Conservation (phyloP, 2,888 invertebrate genomes). For the Terebella lapidaria region DNA sequence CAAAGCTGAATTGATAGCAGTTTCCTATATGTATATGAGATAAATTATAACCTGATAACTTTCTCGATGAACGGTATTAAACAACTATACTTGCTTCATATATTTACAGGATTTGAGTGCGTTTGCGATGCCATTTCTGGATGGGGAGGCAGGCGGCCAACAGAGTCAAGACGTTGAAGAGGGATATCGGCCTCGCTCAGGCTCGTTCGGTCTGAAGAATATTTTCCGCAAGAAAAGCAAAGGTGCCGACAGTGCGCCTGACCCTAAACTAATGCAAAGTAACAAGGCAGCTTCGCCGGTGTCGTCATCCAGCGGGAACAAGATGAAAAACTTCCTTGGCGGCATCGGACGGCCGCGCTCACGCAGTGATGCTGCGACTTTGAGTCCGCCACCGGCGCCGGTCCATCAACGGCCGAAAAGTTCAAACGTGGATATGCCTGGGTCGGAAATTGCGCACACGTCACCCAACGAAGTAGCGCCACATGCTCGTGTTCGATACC, state of each 20-base stretch:
- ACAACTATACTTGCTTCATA: not conserved
- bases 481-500: not conserved
- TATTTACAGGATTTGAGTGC: conserved; percentile 46
- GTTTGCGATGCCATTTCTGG: conserved; percentile 41
- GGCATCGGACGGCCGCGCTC: conserved; percentile 16
- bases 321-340: conserved; percentile 3
- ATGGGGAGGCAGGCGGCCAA: conserved; percentile 14
- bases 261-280: not conserved
- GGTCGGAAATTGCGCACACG: not conserved
- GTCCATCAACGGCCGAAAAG: not conserved
- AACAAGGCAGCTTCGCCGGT: not conserved
- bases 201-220: conserved; percentile 17
- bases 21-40: too few relatives aligned
- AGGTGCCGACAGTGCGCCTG: conserved; percentile 13
- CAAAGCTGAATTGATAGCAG: too few relatives aligned
- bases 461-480: not conserved
- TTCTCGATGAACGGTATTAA: too few relatives aligned
- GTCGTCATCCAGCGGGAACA: not conserved
- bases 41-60: too few relatives aligned
- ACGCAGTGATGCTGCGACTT: conserved; percentile 41
- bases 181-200: not conserved
- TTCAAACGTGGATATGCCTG: not conserved
- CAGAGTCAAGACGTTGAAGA: not conserved
- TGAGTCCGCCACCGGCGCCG: not conserved
- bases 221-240: conserved; percentile 29